Percentiles rank a stretch among this genome's conserved stretches.
Conservation (phyloP, 1,140 invertebrate genomes). For the Dolichoris vasculosae region DNA sequence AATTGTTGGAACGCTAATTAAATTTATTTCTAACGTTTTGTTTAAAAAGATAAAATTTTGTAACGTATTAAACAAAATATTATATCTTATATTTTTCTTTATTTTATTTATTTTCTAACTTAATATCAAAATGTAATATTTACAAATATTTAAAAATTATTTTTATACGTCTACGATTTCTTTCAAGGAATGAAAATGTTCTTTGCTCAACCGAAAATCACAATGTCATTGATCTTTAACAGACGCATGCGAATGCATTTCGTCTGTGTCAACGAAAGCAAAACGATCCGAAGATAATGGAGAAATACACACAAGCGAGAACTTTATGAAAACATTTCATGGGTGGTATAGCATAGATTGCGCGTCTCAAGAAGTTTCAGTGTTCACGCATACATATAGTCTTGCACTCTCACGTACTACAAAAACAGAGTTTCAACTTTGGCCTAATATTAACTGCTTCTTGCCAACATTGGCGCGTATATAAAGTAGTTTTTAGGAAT, state of each 20-base stretch:
- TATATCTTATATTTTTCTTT: too few species aligned
- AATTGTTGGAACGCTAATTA: too few species aligned
- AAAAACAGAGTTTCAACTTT: neutral
- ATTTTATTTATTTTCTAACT: too few species aligned
- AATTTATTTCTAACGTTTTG: too few species aligned
- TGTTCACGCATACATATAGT: neutral
- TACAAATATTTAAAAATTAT: too few species aligned
- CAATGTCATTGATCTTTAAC: neutral
- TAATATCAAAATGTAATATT: too few species aligned
- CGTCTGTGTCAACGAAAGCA: neutral
- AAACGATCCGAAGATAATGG: neutral
- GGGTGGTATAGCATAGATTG: neutral
- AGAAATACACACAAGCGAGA: neutral
- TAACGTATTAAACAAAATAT: too few species aligned
- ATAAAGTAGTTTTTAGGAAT: neutral
- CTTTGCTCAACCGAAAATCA: neutral
- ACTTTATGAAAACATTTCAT: constrained; percentile 6
- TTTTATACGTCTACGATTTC: too few species aligned
- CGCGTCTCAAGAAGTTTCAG: neutral
- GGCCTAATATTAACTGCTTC: neutral
- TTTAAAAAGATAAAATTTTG: too few species aligned
- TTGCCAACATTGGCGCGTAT: neutral
- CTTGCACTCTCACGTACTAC: neutral
- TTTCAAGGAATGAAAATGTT: neutral
- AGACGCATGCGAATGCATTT: neutral